Evolutionary conservation across 2,797 vertebrate genomes (phyloP), one percentile per base, ranked within the genome.

Genomic region (Lophura swinhoii): DNA sequence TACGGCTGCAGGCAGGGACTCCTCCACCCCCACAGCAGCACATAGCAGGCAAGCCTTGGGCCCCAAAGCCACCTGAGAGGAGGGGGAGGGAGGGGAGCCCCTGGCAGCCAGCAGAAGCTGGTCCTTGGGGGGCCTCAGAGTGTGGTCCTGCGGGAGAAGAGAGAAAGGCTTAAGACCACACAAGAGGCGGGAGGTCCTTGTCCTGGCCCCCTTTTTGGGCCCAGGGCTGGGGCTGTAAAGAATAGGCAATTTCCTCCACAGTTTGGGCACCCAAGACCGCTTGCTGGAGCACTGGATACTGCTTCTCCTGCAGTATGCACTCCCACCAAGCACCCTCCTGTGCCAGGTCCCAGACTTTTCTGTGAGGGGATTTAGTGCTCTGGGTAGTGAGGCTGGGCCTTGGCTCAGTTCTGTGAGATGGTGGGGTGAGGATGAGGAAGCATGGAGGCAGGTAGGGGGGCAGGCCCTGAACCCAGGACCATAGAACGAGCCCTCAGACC

Each of bases 291-390:
- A 31, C 59, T 35, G 60, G 29, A 5, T 41, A 62, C 2, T 1
- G 39, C 31, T 70, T 2, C 55, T 5, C 51, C 51, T 6, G 6
- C 76, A 48, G 39, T 9, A 53, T 53, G 28, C 28, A 53, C 13
- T 26, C 51, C 49, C 51, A 29, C 31, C 15, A 2, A 16, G 46
- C 31, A 4, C 58, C 49, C 17, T 12, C 68, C 28, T 15, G 8
- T 12, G 35, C 6, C 21, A 56, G 17, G 33, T 59, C 88, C 44
- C 1, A 6, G 15, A 5, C 44, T 1, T 9, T 14, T 18, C 37
- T 58, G 5, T 0, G 0, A 28, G 26, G 14, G 6, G 21, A 6
- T 56, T 72, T 63, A 0, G 0, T 6, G 56, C 55, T 64, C 14
- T 2, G 16, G 46, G 16, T 21, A 70, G 68, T 59, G 24, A 2